Percentiles rank a stretch among this genome's conserved stretches.
Conservation (phyloP, 2,113 vertebrate genomes). For the Gallinago undulata region DNA sequence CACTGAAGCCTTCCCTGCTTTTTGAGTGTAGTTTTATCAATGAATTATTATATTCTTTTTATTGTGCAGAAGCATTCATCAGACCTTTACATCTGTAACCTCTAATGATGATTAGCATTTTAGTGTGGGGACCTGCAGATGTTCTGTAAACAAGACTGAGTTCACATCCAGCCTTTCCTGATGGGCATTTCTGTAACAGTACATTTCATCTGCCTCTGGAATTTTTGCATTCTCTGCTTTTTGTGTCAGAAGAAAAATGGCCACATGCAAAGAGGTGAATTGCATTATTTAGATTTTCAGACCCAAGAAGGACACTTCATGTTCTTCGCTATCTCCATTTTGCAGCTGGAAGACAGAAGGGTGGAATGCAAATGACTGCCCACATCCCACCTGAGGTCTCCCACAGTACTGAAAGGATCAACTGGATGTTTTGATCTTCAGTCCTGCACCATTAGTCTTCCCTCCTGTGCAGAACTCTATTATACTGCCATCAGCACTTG, state of each 20-base stretch:
- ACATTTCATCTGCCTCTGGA: background rate
- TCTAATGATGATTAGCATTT: background rate
- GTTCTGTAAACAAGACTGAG: background rate
- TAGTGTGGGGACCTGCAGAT: background rate
- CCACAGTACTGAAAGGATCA: background rate
- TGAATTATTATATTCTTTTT: background rate
- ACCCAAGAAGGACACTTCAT: background rate
- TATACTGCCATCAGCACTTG: background rate
- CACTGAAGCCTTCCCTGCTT: background rate
- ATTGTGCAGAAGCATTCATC: background rate
- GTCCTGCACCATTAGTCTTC: background rate
- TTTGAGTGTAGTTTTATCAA: background rate
- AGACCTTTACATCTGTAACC: background rate
- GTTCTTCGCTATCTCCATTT: background rate
- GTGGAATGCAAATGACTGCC: background rate
- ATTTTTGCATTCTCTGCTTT: background rate
- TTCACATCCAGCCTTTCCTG: background rate
- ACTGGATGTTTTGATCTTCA: background rate
- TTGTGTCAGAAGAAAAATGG: background rate
- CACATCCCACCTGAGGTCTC: background rate
- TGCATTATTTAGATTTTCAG: background rate
- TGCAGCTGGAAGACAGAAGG: background rate
- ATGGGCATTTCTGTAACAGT: background rate
- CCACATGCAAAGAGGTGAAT: background rate
- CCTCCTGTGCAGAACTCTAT: background rate